These are phyloP conservation scores for Heliconius aoede DNA, from an alignment of 2,888 invertebrate genomes.

Conservation along the genomic window DNA sequence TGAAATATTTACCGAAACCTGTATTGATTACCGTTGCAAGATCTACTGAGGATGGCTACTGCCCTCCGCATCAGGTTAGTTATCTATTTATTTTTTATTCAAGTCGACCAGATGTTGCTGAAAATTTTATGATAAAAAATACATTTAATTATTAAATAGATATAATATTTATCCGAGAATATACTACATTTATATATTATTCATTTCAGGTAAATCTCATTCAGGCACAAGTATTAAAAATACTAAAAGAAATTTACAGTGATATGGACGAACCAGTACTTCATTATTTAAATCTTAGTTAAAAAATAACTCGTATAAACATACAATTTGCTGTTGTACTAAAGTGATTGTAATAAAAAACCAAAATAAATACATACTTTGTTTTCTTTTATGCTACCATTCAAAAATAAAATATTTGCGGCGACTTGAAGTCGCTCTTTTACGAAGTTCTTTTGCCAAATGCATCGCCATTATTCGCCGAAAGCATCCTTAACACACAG, in stretches of 20 bases:
- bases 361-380: slow-evolving; percentile 4
- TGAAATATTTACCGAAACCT: slow-evolving; percentile 85
- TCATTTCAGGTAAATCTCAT: slow-evolving; percentile 88
- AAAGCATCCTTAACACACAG: slow-evolving; percentile 61
- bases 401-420: slow-evolving; percentile 31
- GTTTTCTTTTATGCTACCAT: not conserved
- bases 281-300: slow-evolving; percentile 69
- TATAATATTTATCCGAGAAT: not conserved
- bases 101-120: not conserved
- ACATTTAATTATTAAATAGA: not conserved
- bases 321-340: not conserved
- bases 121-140: not conserved
- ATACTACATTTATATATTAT: not conserved
- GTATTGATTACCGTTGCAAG: slow-evolving; percentile 90
- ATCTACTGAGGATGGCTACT: slow-evolving; percentile 95
- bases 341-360: slow-evolving; percentile 22
- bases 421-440: slow-evolving; percentile 54
- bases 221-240: slow-evolving; percentile 86
- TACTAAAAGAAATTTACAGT: slow-evolving; percentile 80
- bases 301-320: slow-evolving; percentile 16
- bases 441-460: slow-evolving; percentile 64
- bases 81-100: not conserved
- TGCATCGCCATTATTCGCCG: slow-evolving; percentile 63
- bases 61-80: slow-evolving; percentile 88
- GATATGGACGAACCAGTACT: slow-evolving; percentile 77